Conservation (phyloP, 2,113 vertebrate species). For the Erythrocercus mccallii region DNA sequence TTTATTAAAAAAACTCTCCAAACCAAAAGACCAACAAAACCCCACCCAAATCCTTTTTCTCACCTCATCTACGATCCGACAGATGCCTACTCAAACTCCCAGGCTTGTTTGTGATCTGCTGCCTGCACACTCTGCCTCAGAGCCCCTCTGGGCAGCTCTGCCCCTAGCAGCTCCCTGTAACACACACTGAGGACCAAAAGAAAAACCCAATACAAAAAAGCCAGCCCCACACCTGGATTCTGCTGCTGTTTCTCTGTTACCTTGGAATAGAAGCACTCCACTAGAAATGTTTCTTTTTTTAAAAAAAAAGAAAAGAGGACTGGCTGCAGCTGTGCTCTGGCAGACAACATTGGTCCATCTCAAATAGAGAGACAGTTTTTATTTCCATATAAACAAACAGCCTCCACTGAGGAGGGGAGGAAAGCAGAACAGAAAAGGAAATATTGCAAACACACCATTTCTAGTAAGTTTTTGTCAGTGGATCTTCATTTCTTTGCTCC, state of each 20-base stretch:
- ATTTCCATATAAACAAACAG: neutral
- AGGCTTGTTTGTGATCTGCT: neutral
- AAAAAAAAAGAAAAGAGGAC: no score
- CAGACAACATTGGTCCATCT: neutral
- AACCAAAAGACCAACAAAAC: neutral
- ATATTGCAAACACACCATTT: neutral
- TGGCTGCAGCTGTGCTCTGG: neutral
- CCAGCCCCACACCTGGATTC: neutral
- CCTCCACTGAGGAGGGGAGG: neutral
- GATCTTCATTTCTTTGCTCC: neutral
- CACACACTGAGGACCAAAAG: neutral
- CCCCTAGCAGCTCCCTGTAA: neutral
- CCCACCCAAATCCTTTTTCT: neutral
- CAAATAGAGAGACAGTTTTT: neutral
- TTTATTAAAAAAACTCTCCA: neutral
- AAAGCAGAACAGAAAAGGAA: neutral
- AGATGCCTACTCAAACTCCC: accelerated
- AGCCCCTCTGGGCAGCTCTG: neutral
- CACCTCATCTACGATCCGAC: accelerated
- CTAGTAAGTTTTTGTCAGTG: neutral
- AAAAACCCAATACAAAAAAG: neutral
- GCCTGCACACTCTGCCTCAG: neutral
- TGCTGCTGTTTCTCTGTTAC: neutral
- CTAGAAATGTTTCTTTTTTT: neutral
- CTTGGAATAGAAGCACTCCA: neutral